A percentile compares a stretch with the other conserved stretches of the same genome.
These are phyloP conservation scores for Xenopus laevis DNA, from an alignment of 2,113 vertebrate genomes.

Conservation along the genomic window DNA sequence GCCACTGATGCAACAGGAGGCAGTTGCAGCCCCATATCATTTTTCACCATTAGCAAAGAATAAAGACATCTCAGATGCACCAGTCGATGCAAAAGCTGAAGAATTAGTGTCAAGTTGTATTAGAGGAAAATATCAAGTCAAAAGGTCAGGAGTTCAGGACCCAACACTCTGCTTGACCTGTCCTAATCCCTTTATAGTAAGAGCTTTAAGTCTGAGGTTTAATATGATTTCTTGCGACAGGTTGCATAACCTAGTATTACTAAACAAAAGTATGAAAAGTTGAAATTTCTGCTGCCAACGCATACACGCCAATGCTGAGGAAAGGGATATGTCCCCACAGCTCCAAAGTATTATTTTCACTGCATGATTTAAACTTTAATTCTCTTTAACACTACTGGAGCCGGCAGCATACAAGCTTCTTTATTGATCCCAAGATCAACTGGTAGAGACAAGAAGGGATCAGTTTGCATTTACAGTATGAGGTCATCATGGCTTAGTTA, in stretches of 20 bases:
- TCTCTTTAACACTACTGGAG: not conserved
- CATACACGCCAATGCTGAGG: not conserved
- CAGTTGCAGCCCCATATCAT: not conserved
- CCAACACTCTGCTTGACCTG: conserved; percentile 1
- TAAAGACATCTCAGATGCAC: not conserved
- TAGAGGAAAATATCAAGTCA: conserved; percentile 1
- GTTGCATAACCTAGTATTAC: conserved; percentile 7
- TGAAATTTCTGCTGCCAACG: not conserved
- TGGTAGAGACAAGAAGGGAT: conserved; percentile 10
- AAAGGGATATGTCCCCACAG: not conserved
- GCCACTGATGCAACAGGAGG: not conserved
- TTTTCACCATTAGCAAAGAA: not conserved
- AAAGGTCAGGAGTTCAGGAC: conserved; percentile 9
- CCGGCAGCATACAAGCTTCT: not conserved
- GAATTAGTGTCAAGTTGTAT: conserved; percentile 16
- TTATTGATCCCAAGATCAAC: conserved; percentile 16
- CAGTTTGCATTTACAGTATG: conserved; percentile 19
- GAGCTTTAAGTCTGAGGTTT: not conserved
- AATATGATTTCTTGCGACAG: not conserved
- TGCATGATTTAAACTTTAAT: conserved; percentile 19
- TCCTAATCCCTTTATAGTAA: conserved; percentile 28
- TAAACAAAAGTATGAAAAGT: not conserved
- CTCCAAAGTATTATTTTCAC: not conserved
- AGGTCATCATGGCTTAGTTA: conserved; percentile 3
- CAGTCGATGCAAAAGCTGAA: not conserved